Conservation (phyloP, 2,113 vertebrate genomes). For the Zapornia atra region DNA sequence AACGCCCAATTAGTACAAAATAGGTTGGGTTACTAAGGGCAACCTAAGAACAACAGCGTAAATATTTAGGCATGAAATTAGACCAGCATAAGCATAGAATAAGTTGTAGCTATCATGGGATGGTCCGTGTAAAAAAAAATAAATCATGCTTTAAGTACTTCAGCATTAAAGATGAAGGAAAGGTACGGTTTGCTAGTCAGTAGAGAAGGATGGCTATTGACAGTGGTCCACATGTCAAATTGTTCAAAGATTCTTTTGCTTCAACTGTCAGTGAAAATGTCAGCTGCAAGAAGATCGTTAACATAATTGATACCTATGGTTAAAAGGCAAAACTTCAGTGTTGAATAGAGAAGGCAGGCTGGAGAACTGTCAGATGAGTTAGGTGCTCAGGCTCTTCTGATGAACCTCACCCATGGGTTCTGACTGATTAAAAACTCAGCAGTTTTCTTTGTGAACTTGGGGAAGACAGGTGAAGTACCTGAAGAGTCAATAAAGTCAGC, state of each 20-base stretch:
- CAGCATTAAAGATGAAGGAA: background rate
- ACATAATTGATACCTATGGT: background rate
- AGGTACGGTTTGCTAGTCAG: background rate
- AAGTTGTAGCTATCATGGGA: background rate
- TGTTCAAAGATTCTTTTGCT: background rate
- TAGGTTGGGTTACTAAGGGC: background rate
- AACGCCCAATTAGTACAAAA: background rate
- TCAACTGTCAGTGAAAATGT: background rate
- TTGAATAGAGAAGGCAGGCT: background rate
- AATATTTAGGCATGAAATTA: background rate
- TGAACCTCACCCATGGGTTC: background rate
- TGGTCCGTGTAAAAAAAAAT: background rate
- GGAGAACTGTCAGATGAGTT: background rate
- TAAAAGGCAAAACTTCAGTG: background rate
- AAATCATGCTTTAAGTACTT: background rate
- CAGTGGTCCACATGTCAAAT: background rate
- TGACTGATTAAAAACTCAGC: background rate
- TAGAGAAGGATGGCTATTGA: background rate
- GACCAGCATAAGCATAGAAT: background rate
- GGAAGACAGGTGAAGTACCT: background rate
- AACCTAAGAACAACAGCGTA: background rate
- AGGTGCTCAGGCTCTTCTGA: background rate
- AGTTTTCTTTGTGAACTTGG: background rate
- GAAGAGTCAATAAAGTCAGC: background rate
- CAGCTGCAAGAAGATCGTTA: background rate